Base-by-base conservation (phyloP, 1,140 invertebrate species). In the Calephelis virginiensis region DNA sequence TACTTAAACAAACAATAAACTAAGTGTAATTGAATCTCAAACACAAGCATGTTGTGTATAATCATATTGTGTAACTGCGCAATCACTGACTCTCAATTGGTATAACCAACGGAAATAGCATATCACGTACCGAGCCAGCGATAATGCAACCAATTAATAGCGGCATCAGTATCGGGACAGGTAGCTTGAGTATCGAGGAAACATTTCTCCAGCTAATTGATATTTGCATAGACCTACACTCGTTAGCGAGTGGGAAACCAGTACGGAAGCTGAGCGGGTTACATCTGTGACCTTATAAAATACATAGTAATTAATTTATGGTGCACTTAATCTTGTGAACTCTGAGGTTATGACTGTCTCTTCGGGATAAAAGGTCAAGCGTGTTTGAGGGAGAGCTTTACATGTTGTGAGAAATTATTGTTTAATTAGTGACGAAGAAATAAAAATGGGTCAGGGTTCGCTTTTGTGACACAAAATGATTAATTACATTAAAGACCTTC, bases 131-230 rank as follows among this genome's bases (percentile, higher is more conserved):
- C 65, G 49, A 61, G 49, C 48, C 49, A 50, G 71, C 72, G 74
- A 75, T 82, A 81, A 84, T 78, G 73, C 75, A 74, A 71, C 75
- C 75, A 80, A 83, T 81, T 81, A 83, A 81, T 81, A 76, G 67
- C 67, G 73, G 71, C 70, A 72, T 59, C 28, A 56, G 74, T 73
- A 75, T 75, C 69, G 71, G 70, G 75, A 75, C 74, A 75, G 74
- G 73, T 75, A 77, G 77, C 72, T 67, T 67, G 67, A 56, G 53
- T 78, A 72, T 74, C 66, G 67, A 73, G 71, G 73, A 67, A 77
- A 78, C 80, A 79, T 84, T 80, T 78, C 78, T 70, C 75, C 68
- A 61, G 63, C 76, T 83, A 83, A 83, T 81, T 81, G 78, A 83
- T 83, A 83, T 83, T 80, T 81, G 74, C 78, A 81, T 81, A 74